These are phyloP conservation scores for Astropecten irregularis DNA, from an alignment of 53 echinoderm and acorn worm genomes.

Conservation along the genomic window DNA sequence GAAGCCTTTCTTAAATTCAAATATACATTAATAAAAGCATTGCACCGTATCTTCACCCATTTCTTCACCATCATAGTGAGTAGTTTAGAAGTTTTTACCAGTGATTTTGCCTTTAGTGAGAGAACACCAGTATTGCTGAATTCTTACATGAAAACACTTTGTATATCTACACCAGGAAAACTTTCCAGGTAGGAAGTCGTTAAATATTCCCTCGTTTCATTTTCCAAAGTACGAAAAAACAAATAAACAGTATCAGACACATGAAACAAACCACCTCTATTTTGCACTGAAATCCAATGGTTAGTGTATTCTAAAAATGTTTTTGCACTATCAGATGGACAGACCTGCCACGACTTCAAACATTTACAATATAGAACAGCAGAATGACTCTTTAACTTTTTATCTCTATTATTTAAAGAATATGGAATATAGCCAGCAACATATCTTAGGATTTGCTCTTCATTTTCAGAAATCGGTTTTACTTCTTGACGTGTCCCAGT, in stretches of 20 bases:
- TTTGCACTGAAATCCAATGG: too few species aligned
- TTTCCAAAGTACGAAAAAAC: conserved; percentile 2
- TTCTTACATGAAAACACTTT: background rate
- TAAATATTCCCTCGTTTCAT: background rate
- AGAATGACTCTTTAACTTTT: background rate
- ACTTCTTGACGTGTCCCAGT: too few species aligned
- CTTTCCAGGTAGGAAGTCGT: too few species aligned
- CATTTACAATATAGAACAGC: too few species aligned
- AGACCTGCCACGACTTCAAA: conserved; percentile 5
- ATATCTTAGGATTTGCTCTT: too few species aligned
- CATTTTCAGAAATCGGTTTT: too few species aligned
- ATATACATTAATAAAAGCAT: too few species aligned
- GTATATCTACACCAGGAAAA: background rate
- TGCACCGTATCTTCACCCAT: conserved; percentile 5
- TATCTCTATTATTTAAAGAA: background rate
- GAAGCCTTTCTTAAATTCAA: background rate
- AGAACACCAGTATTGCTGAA: too few species aligned
- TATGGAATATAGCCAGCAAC: too few species aligned
- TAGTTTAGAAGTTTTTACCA: background rate
- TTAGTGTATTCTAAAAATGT: too few species aligned
- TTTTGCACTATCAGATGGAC: background rate
- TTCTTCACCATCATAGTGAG: background rate
- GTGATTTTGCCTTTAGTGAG: too few species aligned
- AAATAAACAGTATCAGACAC: conserved; percentile 7
- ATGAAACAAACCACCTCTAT: conserved; percentile 12